Percentiles rank a stretch among this genome's conserved stretches.
Conservation (phyloP, 2,888 invertebrate genomes). For the Eurytoma californica region DNA sequence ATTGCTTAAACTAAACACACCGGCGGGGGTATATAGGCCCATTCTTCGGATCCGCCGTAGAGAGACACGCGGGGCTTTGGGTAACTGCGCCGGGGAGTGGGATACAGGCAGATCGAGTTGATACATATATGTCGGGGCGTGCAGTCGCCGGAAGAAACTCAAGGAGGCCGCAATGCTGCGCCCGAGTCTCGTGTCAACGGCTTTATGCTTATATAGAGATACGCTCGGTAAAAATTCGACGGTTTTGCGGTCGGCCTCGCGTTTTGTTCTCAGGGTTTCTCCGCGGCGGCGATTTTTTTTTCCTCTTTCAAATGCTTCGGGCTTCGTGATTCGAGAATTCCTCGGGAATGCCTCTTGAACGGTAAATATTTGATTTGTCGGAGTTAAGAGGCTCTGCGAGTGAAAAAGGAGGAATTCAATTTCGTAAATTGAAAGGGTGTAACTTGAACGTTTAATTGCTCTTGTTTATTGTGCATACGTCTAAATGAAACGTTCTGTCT, state of each 20-base stretch:
- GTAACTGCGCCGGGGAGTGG: slow-evolving; percentile 20
- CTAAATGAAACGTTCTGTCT: too few relatives aligned
- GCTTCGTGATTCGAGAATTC: too few relatives aligned
- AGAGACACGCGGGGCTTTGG: neutral
- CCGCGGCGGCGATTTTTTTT: neutral
- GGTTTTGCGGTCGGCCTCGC: slow-evolving; percentile 29
- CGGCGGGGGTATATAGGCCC: neutral
- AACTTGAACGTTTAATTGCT: too few relatives aligned
- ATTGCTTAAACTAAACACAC: slow-evolving; percentile 33
- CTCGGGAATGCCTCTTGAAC: too few relatives aligned
- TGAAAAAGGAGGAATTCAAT: too few relatives aligned
- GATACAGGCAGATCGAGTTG: slow-evolving; percentile 20
- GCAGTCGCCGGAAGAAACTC: slow-evolving; percentile 18
- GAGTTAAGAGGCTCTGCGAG: too few relatives aligned
- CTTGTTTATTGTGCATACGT: too few relatives aligned
- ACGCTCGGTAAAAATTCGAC: slow-evolving; percentile 35
- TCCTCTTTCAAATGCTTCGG: too few relatives aligned
- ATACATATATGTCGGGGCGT: slow-evolving; percentile 24
- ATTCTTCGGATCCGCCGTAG: slow-evolving; percentile 4
- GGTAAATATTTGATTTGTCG: too few relatives aligned
- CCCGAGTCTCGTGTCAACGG: slow-evolving; percentile 17
- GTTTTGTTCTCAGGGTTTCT: slow-evolving; percentile 2
- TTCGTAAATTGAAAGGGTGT: too few relatives aligned
- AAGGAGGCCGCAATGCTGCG: slow-evolving; percentile 43
- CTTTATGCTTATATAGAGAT: slow-evolving; percentile 41